Evolutionary conservation across 2,113 vertebrate genomes (phyloP).

Genomic region (Oncorhynchus nerka): DNA sequence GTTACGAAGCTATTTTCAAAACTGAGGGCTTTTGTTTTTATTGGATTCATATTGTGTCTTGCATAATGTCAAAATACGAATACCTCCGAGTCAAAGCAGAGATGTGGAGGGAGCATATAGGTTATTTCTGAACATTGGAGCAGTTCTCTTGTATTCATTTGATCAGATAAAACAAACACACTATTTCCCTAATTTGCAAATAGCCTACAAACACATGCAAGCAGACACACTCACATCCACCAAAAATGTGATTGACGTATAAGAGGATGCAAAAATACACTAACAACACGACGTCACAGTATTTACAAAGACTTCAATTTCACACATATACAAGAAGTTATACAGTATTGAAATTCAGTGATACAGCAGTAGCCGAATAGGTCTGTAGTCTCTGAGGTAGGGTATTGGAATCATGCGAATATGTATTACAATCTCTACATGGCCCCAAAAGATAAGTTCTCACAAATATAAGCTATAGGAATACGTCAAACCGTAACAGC

Average conservation of each 20-base stretch:
- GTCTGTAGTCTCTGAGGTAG: conserved; percentile 46
- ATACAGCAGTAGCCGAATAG: background rate
- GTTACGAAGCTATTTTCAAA: too few relatives aligned
- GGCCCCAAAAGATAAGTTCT: background rate
- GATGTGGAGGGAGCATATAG: background rate
- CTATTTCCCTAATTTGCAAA: background rate
- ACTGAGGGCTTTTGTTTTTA: background rate
- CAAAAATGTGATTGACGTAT: background rate
- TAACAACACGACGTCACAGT: background rate
- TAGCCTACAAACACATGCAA: background rate
- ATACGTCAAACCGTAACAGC: background rate
- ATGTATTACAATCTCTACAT: background rate
- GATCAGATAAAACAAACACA: background rate
- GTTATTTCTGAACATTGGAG: background rate
- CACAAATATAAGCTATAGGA: background rate
- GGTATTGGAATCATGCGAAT: conserved; percentile 19
- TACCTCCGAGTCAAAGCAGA: background rate
- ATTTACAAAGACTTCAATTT: background rate
- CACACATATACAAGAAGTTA: background rate
- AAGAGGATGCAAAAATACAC: background rate
- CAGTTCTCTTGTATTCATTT: background rate
- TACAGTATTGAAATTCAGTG: background rate
- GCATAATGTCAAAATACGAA: background rate
- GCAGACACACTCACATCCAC: background rate
- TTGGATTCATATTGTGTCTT: background rate